Evolutionary conservation across 2,113 vertebrate species (phyloP).

Genomic region (Rhynchomys soricoides): DNA sequence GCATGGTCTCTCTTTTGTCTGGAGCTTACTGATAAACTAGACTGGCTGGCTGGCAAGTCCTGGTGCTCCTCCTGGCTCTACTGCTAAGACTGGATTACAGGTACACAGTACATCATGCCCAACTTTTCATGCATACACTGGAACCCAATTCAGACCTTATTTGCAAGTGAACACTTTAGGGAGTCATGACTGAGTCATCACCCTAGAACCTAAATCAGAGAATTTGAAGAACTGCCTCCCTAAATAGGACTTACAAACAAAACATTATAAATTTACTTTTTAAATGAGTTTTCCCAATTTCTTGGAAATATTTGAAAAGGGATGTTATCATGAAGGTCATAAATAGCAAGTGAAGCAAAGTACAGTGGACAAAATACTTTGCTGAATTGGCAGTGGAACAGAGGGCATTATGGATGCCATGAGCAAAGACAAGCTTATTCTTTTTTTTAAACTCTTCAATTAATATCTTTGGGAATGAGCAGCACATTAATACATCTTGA

Average conservation of each 20-base stretch:
- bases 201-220: too few relatives aligned
- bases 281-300: slow-evolving; percentile 31
- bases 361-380: slow-evolving; percentile 4
- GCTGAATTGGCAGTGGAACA: slow-evolving; percentile 2
- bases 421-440: slow-evolving; percentile 27
- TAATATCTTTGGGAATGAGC: slow-evolving; percentile 51
- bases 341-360: slow-evolving; percentile 34
- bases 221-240: slow-evolving; percentile 12
- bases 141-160: not conserved
- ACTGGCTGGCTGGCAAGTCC: not conserved
- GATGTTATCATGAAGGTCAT: not conserved
- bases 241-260: slow-evolving; percentile 5
- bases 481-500: slow-evolving; percentile 66
- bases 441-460: slow-evolving; percentile 24
- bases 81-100: too few relatives aligned
- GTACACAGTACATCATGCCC: too few relatives aligned
- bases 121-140: not conserved
- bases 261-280: slow-evolving; percentile 10
- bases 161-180: not conserved
- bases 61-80: not conserved
- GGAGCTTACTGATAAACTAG: not conserved
- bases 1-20: not conserved
- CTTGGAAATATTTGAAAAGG: slow-evolving; percentile 11
- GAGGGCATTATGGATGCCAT: not conserved
- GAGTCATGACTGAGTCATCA: not conserved